phyloP scores from a whole-genome alignment of 2,888 invertebrate genomes.

The Drosophila neutralis region DNA sequence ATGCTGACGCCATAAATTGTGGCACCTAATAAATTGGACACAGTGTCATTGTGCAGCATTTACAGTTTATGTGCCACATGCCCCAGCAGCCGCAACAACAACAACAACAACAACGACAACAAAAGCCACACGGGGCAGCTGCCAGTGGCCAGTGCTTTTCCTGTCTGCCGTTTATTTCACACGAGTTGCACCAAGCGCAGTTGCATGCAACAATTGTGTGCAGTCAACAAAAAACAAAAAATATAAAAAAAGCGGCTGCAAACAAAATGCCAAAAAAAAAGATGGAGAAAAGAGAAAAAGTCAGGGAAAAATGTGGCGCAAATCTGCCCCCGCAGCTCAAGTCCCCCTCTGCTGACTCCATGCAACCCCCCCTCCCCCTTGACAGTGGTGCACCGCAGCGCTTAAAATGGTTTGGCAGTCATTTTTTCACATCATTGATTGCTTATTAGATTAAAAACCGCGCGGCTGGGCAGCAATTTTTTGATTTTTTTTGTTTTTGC shows the following conservation, averaged over 20 bases:
- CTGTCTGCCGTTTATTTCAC: conserved; percentile 37
- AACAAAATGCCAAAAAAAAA: conserved; percentile 44
- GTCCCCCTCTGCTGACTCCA: not conserved
- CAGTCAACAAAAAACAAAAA: conserved; percentile 37
- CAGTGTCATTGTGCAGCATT: conserved; percentile 81
- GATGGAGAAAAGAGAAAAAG: not conserved
- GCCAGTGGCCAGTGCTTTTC: conserved; percentile 28
- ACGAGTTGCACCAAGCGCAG: conserved; percentile 19
- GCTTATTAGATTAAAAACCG: conserved; percentile 80
- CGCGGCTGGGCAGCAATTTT: conserved; percentile 55
- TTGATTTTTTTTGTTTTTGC: conserved; percentile 1
- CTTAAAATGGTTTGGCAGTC: conserved; percentile 79
- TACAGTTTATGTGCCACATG: conserved; percentile 66
- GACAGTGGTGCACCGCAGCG: conserved; percentile 72
- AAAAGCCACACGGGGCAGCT: conserved; percentile 14
- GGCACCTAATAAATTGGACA: conserved; percentile 81
- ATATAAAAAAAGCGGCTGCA: conserved; percentile 21
- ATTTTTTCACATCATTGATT: conserved; percentile 82
- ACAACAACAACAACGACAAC: conserved; percentile 3
- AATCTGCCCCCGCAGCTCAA: conserved; percentile 30
- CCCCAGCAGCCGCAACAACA: conserved; percentile 5
- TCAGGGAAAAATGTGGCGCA: conserved; percentile 21
- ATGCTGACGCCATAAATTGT: conserved; percentile 69
- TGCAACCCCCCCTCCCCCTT: not conserved
- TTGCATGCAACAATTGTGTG: conserved; percentile 73